Conservation (phyloP, 2,797 vertebrate species). For the Platyrinchus mystaceus region DNA sequence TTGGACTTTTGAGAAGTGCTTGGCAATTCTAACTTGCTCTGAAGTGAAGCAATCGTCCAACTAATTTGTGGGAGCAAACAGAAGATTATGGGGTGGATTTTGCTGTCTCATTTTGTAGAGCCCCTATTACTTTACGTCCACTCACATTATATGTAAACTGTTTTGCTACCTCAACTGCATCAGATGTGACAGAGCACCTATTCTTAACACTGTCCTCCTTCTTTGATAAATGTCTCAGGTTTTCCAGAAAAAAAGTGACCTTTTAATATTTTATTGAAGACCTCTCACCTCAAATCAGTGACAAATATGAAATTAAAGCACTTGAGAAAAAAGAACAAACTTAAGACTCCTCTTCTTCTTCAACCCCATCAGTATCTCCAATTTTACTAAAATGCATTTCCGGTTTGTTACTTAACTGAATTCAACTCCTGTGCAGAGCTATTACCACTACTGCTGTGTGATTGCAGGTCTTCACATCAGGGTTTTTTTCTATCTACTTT, state of each 20-base stretch:
- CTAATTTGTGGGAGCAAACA: background rate
- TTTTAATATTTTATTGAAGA: background rate
- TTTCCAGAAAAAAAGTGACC: background rate
- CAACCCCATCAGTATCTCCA: background rate
- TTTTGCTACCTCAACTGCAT: background rate
- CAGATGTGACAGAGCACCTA: background rate
- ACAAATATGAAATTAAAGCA: background rate
- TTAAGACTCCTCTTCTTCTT: background rate
- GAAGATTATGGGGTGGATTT: constrained; percentile 6
- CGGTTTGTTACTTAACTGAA: background rate
- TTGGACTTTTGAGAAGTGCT: background rate
- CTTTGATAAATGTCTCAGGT: background rate
- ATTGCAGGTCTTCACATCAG: background rate
- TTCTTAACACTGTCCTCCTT: background rate
- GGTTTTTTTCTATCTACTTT: background rate
- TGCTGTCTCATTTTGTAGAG: background rate
- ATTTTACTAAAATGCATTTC: background rate
- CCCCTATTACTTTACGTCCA: background rate
- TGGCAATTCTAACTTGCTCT: background rate
- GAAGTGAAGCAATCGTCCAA: constrained; percentile 25
- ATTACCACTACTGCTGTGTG: background rate
- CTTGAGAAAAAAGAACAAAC: background rate
- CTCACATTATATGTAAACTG: background rate
- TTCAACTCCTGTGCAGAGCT: background rate
- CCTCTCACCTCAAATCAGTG: background rate